Conservation (phyloP, 35 echinoderm and acorn worm genomes). For the Lytechinus pictus region DNA sequence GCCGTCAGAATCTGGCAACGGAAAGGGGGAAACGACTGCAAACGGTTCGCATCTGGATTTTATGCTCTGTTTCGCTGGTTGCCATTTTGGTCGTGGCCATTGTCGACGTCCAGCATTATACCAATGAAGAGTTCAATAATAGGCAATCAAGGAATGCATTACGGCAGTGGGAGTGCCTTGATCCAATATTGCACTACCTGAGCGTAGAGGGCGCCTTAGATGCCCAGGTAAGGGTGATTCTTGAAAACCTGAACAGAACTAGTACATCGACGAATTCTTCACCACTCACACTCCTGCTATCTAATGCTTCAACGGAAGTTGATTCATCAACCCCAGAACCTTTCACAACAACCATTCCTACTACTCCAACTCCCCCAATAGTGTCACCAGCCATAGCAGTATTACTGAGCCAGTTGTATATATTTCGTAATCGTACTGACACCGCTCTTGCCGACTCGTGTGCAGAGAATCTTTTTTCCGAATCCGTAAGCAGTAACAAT, state of each 20-base stretch:
- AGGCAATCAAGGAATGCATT: slow-evolving; percentile 17
- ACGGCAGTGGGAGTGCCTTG: background rate
- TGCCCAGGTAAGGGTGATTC: background rate
- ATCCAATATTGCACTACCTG: slow-evolving; percentile 22
- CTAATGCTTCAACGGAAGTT: background rate
- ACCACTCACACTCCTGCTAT: background rate
- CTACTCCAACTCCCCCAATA: background rate
- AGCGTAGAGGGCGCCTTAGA: slow-evolving; percentile 49
- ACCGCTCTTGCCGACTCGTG: background rate
- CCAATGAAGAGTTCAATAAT: slow-evolving; percentile 42
- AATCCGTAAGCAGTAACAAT: background rate
- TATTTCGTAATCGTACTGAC: background rate
- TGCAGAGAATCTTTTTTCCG: background rate
- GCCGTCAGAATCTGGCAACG: slow-evolving; percentile 56
- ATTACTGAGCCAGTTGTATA: background rate
- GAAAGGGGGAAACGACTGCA: slow-evolving; percentile 65
- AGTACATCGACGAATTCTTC: background rate
- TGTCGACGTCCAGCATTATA: slow-evolving; percentile 65
- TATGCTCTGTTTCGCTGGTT: slow-evolving; percentile 50
- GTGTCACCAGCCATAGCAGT: background rate
- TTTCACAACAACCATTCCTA: background rate
- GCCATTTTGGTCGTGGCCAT: slow-evolving; percentile 46
- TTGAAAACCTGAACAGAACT: slow-evolving; percentile 15
- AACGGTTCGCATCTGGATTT: slow-evolving; percentile 52
- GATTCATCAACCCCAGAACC: background rate